Percentiles rank a stretch among this genome's conserved stretches.
These are phyloP conservation scores for Labeo rohita DNA, from an alignment of 2,113 vertebrate species.

Conservation along the genomic window DNA sequence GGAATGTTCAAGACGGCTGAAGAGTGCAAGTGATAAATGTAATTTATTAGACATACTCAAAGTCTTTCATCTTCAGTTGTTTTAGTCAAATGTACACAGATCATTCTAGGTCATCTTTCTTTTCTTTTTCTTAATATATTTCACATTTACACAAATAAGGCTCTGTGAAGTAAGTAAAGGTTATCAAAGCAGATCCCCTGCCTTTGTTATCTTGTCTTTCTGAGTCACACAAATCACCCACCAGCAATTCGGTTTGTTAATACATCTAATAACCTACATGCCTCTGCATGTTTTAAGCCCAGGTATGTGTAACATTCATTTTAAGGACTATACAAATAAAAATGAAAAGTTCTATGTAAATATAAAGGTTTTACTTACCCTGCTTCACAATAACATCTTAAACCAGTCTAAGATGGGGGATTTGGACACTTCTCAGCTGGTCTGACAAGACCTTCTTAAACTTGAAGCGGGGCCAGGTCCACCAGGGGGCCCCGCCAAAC, in stretches of 20 bases:
- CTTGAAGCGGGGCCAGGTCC: background rate
- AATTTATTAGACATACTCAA: slow-evolving; percentile 33
- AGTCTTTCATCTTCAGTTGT: background rate
- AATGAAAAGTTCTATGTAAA: background rate
- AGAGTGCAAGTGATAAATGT: slow-evolving; percentile 33
- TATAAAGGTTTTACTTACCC: background rate
- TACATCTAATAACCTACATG: background rate
- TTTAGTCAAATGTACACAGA: background rate
- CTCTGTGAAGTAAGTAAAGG: background rate
- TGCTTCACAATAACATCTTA: background rate
- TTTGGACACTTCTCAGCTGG: background rate
- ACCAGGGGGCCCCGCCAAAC: background rate
- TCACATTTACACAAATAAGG: background rate
- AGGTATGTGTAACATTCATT: background rate
- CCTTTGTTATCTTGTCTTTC: background rate
- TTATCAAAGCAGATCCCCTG: background rate
- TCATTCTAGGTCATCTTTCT: background rate
- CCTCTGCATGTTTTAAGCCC: background rate
- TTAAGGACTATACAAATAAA: background rate
- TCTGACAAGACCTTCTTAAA: background rate
- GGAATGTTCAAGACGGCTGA: slow-evolving; percentile 26
- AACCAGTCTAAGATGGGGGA: background rate
- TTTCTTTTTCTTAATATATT: background rate
- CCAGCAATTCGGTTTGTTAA: background rate
- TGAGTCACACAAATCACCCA: background rate